These are phyloP conservation scores for Eurypyga helias DNA, from an alignment of 2,113 vertebrate genomes.

Conservation along the genomic window DNA sequence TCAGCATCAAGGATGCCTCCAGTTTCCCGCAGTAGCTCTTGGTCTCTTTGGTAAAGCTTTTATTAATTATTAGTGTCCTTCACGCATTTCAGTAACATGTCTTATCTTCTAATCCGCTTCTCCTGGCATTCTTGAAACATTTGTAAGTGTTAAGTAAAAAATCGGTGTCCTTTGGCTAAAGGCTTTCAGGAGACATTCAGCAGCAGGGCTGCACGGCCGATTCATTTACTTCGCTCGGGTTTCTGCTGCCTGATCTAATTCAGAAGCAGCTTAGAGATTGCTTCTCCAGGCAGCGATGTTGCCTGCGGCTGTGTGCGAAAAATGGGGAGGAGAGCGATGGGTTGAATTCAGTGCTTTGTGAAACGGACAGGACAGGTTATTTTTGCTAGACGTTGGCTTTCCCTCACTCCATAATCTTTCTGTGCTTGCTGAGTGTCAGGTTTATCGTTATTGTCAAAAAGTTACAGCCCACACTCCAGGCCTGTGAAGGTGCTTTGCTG, in stretches of 20 bases:
- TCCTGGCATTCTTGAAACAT: rapidly evolving
- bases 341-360: not conserved
- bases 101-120: not conserved
- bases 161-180: not conserved
- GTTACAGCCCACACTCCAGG: not conserved
- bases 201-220: not conserved
- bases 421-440: not conserved
- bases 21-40: not conserved
- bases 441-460: not conserved
- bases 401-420: not conserved
- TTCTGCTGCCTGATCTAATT: not conserved
- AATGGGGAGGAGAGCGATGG: not conserved
- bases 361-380: not conserved
- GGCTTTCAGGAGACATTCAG: not conserved
- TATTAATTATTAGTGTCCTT: not conserved
- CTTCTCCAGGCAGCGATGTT: not conserved
- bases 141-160: not conserved
- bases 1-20: not conserved
- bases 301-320: not conserved
- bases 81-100: not conserved
- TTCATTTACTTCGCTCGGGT: rapidly evolving
- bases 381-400: not conserved
- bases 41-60: not conserved
- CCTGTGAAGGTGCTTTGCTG: not conserved
- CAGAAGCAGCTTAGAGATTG: not conserved